Percentiles rank a stretch among this genome's conserved stretches.
Evolutionary conservation across 2,113 vertebrate species (phyloP).

Genomic region (Brachypodius melanocephalos): DNA sequence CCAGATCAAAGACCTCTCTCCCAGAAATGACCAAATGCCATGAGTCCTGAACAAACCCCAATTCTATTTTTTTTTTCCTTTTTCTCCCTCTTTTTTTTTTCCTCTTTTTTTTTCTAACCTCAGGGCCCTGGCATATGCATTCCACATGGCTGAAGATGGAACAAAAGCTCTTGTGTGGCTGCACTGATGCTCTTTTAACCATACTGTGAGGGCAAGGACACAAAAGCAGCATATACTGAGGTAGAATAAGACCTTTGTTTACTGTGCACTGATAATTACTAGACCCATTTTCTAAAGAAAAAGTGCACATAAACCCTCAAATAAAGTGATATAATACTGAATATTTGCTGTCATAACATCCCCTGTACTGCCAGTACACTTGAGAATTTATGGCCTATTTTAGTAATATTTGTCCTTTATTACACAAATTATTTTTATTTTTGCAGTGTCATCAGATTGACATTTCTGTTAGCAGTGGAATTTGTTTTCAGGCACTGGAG

Average conservation of each 20-base stretch:
- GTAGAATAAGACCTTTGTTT: slow-evolving; percentile 44
- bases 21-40: slow-evolving; percentile 78
- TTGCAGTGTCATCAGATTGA: neutral
- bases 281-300: neutral
- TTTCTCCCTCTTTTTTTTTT: rapidly evolving
- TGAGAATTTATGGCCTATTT: slow-evolving; percentile 10
- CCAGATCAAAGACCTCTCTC: slow-evolving; percentile 80
- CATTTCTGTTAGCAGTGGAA: neutral
- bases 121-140: slow-evolving; percentile 82
- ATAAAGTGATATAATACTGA: slow-evolving; percentile 13
- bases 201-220: slow-evolving; percentile 25
- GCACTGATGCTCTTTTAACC: slow-evolving; percentile 49
- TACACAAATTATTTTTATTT: neutral
- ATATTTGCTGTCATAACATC: slow-evolving; percentile 4
- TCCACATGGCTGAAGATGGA: slow-evolving; percentile 85
- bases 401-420: slow-evolving; percentile 12
- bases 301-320: neutral
- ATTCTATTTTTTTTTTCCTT: slow-evolving; percentile 15
- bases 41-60: slow-evolving; percentile 72
- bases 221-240: neutral
- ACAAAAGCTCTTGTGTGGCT: slow-evolving; percentile 75
- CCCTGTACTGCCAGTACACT: neutral
- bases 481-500: slow-evolving; percentile 18
- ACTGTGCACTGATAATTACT: neutral
- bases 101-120: neutral